Evolutionary conservation across 2,113 vertebrate genomes (phyloP), one percentile per base, ranked within the genome.

Genomic region (Ginglymostoma cirratum): DNA sequence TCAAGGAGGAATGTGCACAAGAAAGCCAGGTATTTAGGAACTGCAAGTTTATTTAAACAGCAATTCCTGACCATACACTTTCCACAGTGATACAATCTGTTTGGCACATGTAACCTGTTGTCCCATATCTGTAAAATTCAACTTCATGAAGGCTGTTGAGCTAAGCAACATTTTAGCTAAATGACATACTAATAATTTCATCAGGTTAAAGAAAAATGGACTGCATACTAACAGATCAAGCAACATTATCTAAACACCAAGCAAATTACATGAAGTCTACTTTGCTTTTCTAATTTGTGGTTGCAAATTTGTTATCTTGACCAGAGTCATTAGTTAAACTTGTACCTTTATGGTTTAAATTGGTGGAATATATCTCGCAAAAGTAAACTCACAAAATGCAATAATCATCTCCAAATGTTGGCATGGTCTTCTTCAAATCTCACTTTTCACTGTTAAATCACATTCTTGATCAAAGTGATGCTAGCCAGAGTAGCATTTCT

Each of bases 1-100:
- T 52, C 45, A 4, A 52, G 27, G 67, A 76, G 69, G 69, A 72
- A 95, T 34, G 42, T 72, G 94, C 94, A 70, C 69, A 48, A 70
- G 94, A 95, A 52, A 72, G 38, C 69, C 69, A 95, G 94, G 94
- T 42, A 48, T 95, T 95, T 72, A 27, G 94, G 69, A 95, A 95
- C 45, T 52, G 27, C 67, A 15, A 30, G 24, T 95, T 72, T 95
- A 95, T 95, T 95, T 72, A 45, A 72, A 72, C 94, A 52, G 67
- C 45, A 76, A 95, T 76, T 95, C 94, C 94, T 52, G 94, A 76
- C 69, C 94, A 48, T 45, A 45, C 69, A 45, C 67, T 72, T 45
- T 95, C 45, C 45, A 52, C 67, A 95, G 69, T 52, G 45, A 72
- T 34, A 76, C 94, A 72, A 72, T 15, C 69, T 52, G 67, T 48